Evolutionary conservation across 2,797 vertebrate species (phyloP).

Genomic region (Melanotaenia nigrans): DNA sequence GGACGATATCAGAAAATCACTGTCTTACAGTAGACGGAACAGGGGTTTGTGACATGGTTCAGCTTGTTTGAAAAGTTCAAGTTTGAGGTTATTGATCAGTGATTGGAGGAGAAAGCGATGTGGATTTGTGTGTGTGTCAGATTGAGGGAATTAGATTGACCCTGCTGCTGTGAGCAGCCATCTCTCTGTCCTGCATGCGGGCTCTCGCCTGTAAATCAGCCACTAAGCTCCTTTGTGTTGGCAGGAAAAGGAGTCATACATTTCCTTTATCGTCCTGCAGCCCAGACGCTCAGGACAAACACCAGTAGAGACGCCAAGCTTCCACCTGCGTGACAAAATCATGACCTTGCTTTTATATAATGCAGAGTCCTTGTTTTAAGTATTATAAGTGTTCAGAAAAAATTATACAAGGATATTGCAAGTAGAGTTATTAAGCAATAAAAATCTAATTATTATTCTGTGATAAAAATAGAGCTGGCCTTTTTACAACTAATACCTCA

Average conservation of each 20-base stretch:
- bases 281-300: slow-evolving; percentile 51
- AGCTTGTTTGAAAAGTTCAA: slow-evolving; percentile 15
- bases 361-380: not conserved
- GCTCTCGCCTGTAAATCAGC: slow-evolving; percentile 73
- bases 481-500: not conserved
- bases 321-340: slow-evolving; percentile 4
- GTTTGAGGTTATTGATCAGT: slow-evolving; percentile 32
- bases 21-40: slow-evolving; percentile 12
- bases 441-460: not conserved
- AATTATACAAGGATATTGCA: not conserved
- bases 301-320: slow-evolving; percentile 28
- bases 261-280: slow-evolving; percentile 71
- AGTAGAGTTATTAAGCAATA: not conserved
- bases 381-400: not conserved
- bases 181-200: slow-evolving; percentile 41
- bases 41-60: not conserved
- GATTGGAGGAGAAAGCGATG: slow-evolving; percentile 15
- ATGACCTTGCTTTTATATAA: not conserved
- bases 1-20: slow-evolving; percentile 9
- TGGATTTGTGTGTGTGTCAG: slow-evolving; percentile 27
- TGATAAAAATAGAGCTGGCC: not conserved
- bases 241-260: slow-evolving; percentile 59
- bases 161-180: slow-evolving; percentile 54
- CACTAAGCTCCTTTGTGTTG: slow-evolving; percentile 64
- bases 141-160: slow-evolving; percentile 70